These are phyloP conservation scores for Melanchra persicariae DNA, from an alignment of 2,888 invertebrate species.

Conservation along the genomic window DNA sequence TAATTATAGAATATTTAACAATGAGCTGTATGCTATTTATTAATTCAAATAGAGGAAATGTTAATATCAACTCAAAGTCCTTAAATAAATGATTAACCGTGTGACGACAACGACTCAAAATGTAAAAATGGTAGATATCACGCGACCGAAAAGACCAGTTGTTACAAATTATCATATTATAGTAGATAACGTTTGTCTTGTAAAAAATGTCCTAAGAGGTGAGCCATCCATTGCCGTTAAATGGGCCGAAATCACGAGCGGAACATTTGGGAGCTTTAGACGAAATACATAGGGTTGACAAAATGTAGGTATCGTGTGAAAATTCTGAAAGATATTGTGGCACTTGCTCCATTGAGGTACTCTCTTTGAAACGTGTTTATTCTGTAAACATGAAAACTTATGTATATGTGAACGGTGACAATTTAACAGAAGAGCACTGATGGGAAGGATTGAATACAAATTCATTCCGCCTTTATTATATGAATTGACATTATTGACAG, in stretches of 20 bases:
- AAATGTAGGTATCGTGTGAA: neutral
- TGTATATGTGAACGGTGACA: too few species aligned
- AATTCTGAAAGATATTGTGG: too few species aligned
- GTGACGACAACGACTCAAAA: neutral
- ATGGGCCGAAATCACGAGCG: constrained; percentile 67
- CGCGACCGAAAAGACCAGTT: constrained; percentile 26
- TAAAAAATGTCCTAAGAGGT: constrained; percentile 64
- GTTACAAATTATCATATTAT: constrained; percentile 43
- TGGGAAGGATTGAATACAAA: too few species aligned
- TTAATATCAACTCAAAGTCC: neutral
- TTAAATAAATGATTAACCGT: neutral
- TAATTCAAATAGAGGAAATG: too few species aligned
- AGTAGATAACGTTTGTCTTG: constrained; percentile 55
- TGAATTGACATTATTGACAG: too few species aligned
- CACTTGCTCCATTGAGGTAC: neutral
- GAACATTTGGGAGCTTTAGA: constrained; percentile 42
- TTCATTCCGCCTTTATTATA: too few species aligned
- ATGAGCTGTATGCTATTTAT: too few species aligned
- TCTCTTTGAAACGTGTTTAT: neutral
- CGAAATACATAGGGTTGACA: constrained; percentile 50
- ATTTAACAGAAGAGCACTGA: too few species aligned
- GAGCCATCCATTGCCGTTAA: constrained; percentile 61
- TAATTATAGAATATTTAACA: too few species aligned
- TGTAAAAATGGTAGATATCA: constrained; percentile 18
- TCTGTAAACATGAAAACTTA: too few species aligned